Evolutionary conservation across 2,888 invertebrate genomes (phyloP).

Genomic region (Acrobasis suavella): DNA sequence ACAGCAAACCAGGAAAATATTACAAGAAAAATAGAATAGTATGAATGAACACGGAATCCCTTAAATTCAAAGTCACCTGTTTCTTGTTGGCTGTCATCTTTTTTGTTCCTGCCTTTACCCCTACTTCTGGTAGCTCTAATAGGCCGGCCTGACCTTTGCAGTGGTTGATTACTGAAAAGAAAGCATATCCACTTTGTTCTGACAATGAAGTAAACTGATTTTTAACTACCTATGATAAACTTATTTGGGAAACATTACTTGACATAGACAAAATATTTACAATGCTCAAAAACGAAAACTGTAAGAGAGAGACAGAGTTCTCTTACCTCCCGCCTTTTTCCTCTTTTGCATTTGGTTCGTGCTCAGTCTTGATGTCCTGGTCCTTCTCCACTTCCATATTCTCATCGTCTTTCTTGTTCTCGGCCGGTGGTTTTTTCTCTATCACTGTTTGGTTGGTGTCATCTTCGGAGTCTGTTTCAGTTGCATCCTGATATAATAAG

Average conservation of each 20-base stretch:
- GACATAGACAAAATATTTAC: too few relatives aligned
- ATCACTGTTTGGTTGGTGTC: constrained; percentile 73
- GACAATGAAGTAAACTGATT: too few relatives aligned
- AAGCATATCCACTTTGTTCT: neutral
- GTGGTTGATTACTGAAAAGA: constrained; percentile 56
- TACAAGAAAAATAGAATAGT: too few relatives aligned
- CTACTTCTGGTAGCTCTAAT: constrained; percentile 57
- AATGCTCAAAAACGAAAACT: too few relatives aligned
- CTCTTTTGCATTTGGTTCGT: constrained; percentile 44
- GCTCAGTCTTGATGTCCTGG: constrained; percentile 44
- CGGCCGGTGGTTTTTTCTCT: constrained; percentile 59
- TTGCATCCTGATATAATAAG: constrained; percentile 53
- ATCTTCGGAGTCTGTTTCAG: constrained; percentile 68
- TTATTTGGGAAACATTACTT: too few relatives aligned
- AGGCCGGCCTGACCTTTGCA: constrained; percentile 37
- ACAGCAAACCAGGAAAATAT: too few relatives aligned
- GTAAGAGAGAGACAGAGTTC: too few relatives aligned
- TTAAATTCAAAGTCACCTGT: constrained; percentile 65
- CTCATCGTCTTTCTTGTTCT: constrained; percentile 48
- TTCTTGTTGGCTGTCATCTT: constrained; percentile 68
- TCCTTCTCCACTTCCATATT: constrained; percentile 47
- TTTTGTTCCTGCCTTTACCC: constrained; percentile 53
- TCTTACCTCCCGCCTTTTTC: neutral
- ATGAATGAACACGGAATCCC: too few relatives aligned
- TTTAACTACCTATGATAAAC: too few relatives aligned